Conservation (phyloP, 2,888 invertebrate genomes). For the Heliconius ethilla region DNA sequence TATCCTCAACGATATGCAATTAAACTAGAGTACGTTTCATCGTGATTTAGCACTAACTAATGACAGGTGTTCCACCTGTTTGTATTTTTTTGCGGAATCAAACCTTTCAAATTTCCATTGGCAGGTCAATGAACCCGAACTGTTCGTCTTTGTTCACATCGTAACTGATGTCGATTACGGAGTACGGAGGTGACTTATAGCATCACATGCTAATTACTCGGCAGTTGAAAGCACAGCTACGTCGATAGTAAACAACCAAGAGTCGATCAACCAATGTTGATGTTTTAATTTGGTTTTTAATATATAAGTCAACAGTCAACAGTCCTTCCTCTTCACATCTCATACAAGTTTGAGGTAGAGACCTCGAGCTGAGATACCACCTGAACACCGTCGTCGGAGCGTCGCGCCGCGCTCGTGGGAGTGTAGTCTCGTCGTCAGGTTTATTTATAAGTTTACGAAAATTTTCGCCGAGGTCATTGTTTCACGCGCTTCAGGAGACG, state of each 20-base stretch:
- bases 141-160: constrained; percentile 12
- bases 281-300: too few relatives aligned
- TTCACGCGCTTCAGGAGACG: constrained; percentile 28
- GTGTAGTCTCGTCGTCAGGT: constrained; percentile 26
- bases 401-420: constrained; percentile 2
- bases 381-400: too few relatives aligned
- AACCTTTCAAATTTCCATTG: constrained; percentile 15
- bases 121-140: constrained; percentile 15
- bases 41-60: constrained; percentile 22
- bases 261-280: neutral
- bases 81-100: constrained; percentile 12
- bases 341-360: too few relatives aligned
- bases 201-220: too few relatives aligned
- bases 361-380: too few relatives aligned
- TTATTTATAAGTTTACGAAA: constrained; percentile 40
- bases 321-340: too few relatives aligned
- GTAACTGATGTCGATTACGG: neutral
- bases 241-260: neutral
- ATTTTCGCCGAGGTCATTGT: constrained; percentile 42
- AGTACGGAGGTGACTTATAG: neutral
- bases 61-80: constrained; percentile 15
- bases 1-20: constrained; percentile 7
- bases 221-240: neutral
- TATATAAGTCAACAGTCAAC: too few relatives aligned
- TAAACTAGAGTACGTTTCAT: neutral